Evolutionary conservation across 2,888 invertebrate species (phyloP), one percentile per base, ranked within the genome.

Genomic region (Erebia ligea): DNA sequence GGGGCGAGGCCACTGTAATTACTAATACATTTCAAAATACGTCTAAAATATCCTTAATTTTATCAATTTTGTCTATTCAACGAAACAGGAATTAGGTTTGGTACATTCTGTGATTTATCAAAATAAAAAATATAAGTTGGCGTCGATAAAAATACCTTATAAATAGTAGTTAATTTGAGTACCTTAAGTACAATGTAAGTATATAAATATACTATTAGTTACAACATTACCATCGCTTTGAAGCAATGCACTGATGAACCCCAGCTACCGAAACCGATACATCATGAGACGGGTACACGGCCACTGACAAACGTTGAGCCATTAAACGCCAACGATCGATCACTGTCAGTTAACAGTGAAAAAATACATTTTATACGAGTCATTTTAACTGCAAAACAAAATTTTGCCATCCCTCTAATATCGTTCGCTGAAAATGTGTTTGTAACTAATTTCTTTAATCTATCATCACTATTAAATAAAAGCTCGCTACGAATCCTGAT

Each of bases 291-390:
- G 67, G 64, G 68, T 48, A 65, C 52, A 56, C 59, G 59, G 13
- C 52, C 17, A n/a, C 42, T 57, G 66, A 65, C 65, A 68, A 68
- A 71, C 59, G 61, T 34, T 40, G 40, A 48, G 34, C 68, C 65
- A 65, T 71, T 52, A 52, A 67, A 48, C 56, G 64, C 63, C 42
- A 56, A 0, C 62, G 59, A 66, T 72, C 72, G 65, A 72, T 72
- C 72, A 72, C 50, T 21, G 67, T 67, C 68, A 59, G 67, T 61
- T 68, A 61, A 62, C 62, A 54, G 50, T 65, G 61, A 52, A 68
- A 74, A 68, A 61, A 67, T 56, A 34, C 21, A 65, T 65, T 65
- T 65, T 65, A 66, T 42, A 56, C 66, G 4, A 42, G 54, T 57
- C 40, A 57, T 66, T 45, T 66, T 11, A 42, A 42, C 66, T 56